Base-by-base conservation (phyloP, 1,140 invertebrate species). In the Babylonia areolata region DNA sequence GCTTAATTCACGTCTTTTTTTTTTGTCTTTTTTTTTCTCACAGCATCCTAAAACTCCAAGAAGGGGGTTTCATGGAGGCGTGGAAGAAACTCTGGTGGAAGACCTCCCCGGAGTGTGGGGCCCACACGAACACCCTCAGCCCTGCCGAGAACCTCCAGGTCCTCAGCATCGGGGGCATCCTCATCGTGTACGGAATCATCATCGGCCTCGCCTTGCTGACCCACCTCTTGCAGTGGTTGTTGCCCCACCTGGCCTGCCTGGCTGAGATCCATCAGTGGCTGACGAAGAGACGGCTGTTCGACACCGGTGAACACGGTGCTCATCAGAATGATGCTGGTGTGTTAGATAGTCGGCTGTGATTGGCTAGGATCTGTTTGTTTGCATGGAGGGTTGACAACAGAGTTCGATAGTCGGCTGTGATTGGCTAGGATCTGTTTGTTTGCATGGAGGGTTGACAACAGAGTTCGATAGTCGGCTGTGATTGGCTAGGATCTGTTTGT, bases 41-140 rank as follows among this genome's bases (percentile, higher is more conserved):
- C 84, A 92, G 91, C 73, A 92, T 92, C 46, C 90, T 90, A 73
- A 88, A 88, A 51, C 90, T 92, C 88, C 89, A 89, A 78, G 90
- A 92, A 80, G 89, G 88, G 11, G 91, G 91, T 5, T 73, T 92
- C 71, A 89, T 90, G 37, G 89, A 90, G 28, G 84, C 86, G 69
- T 92, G 90, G 89, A 80, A 84, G 31, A 84, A 85, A 31, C 73
- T 84, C 64, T 91, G 90, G 90, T 91, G 91, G 90, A 51, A 23
- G 39, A 31, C 23, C 9, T 46, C 64, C 28, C 35, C 87, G 9
- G 71, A 58, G n/a, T 69, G 85, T n/a, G 46, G 75, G 31, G 90
- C 88, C 77, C 81, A 58, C 2, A 82, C 35, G 12, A 83, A 77
- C 1, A n/a, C 84, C 2, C 83, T 83, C 23, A 90, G 86, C 54